Evolutionary conservation across 2,888 invertebrate genomes (phyloP).

Genomic region (Nomada flava): DNA sequence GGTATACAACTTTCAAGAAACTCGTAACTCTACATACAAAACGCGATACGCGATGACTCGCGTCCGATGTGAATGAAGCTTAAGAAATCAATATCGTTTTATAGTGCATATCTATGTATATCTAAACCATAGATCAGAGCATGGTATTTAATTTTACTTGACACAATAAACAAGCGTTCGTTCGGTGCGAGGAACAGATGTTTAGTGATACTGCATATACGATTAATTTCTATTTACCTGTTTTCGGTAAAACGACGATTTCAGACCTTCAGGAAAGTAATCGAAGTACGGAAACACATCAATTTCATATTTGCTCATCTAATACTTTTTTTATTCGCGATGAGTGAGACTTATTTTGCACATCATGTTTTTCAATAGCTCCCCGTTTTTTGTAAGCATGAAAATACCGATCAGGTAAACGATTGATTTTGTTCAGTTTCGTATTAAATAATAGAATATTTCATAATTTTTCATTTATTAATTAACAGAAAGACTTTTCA

Average conservation of each 20-base stretch:
- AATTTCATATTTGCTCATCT: constrained; percentile 14
- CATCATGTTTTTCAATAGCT: constrained; percentile 4
- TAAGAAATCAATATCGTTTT: constrained; percentile 66
- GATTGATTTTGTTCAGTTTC: neutral
- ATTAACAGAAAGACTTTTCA: constrained; percentile 20
- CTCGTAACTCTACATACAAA: constrained; percentile 10
- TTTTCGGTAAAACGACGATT: neutral
- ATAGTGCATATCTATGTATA: constrained; percentile 62
- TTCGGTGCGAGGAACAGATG: constrained; percentile 33
- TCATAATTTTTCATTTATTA: constrained; percentile 6
- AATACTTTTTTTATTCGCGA: constrained; percentile 10
- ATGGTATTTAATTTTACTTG: constrained; percentile 68
- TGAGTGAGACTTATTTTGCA: neutral
- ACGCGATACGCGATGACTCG: neutral
- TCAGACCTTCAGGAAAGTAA: neutral
- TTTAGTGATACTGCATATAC: constrained; percentile 14
- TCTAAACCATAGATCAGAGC: constrained; percentile 59
- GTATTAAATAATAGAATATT: constrained; percentile 9
- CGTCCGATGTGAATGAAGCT: constrained; percentile 44
- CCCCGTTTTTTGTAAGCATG: constrained; percentile 36
- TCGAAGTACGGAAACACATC: neutral
- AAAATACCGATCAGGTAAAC: constrained; percentile 40
- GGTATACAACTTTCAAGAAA: too few species aligned
- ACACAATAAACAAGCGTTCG: constrained; percentile 67
- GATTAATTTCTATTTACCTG: constrained; percentile 11